phyloP scores from a whole-genome alignment of 1,140 invertebrate species.

The Zaprionus kolodkinae region DNA sequence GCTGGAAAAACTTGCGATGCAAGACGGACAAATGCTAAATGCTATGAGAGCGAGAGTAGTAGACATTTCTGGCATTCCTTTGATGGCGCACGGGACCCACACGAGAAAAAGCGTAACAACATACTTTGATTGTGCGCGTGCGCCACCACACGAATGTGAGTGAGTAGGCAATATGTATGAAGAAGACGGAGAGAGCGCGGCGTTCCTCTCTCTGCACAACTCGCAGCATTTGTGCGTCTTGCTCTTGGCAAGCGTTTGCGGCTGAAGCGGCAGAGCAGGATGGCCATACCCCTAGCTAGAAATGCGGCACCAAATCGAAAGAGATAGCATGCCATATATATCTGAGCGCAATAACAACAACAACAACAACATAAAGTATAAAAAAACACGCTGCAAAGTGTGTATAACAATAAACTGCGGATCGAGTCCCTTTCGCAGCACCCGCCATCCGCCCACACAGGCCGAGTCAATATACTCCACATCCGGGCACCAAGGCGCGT shows the following conservation, averaged over 20 bases:
- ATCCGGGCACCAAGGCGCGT: neutral
- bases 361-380: neutral
- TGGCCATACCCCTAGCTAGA: conserved; percentile 23
- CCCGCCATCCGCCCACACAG: neutral
- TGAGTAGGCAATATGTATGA: conserved; percentile 31
- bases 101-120: conserved; percentile 62
- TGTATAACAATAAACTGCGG: conserved; percentile 17
- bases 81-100: conserved; percentile 42
- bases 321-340: conserved; percentile 11
- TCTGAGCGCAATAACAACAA: conserved; percentile 15
- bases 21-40: conserved; percentile 34
- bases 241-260: conserved; percentile 44
- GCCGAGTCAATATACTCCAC: neutral
- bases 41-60: neutral
- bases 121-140: conserved; percentile 58
- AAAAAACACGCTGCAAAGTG: conserved; percentile 10
- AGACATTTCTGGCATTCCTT: conserved; percentile 39
- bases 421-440: conserved; percentile 3
- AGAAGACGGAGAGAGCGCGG: conserved; percentile 26
- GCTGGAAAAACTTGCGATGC: conserved; percentile 43
- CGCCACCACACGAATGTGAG: conserved; percentile 61
- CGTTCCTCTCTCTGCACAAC: conserved; percentile 43
- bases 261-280: conserved; percentile 43
- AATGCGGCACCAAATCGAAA: conserved; percentile 9
- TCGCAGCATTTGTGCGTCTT: conserved; percentile 31